Evolutionary conservation across 2,797 vertebrate genomes (phyloP), one percentile per base, ranked within the genome.

Genomic region (Anas acuta): DNA sequence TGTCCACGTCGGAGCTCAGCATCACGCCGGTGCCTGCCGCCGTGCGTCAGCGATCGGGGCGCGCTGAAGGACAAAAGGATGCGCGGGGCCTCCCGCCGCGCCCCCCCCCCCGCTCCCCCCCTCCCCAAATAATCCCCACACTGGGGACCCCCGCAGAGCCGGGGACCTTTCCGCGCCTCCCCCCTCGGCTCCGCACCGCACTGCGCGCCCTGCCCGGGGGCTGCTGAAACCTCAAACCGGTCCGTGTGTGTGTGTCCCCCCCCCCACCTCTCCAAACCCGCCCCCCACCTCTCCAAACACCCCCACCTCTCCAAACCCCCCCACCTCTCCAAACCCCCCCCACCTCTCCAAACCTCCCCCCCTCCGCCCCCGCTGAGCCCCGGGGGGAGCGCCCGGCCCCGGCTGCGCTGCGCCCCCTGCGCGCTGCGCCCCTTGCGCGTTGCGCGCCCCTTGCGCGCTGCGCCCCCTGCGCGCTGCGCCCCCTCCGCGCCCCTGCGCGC

Each of bases 21-120:
- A 99, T 99, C 99, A 98, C 98, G 98, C 99, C 98, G 98, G 98
- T 98, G 98, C 98, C 98, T 98, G 98, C 98, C 98, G 97, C 98
- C 98, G 98, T 99, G 99, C 99, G 99, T 99, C 99, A 99, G 99
- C 98, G 47, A 71, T 35, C 98, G 98, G 98, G 98, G 98, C 99
- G 98, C 99, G 98, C 98, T 99, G 99, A 99, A 99, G 99, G 99
- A 99, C 99, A 99, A 99, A 99, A 98, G 98, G 98, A 99, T 98
- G 99, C 98, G 98, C 41, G 98, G 98, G 98, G 98, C 97, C 97
- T 97, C 92, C 96, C 96, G 98, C 97, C 98, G 98, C 97, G 96
- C 37, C 37, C 37, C 97, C 96, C 97, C 35, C 35, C 35, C 35
- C 97, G 97, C 97, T 37, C 93, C 93, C 97, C 95, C 92, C 92